Percentiles rank a stretch among this genome's conserved stretches.
Evolutionary conservation across 2,888 invertebrate species (phyloP).

Genomic region (Drosophila sordidula): DNA sequence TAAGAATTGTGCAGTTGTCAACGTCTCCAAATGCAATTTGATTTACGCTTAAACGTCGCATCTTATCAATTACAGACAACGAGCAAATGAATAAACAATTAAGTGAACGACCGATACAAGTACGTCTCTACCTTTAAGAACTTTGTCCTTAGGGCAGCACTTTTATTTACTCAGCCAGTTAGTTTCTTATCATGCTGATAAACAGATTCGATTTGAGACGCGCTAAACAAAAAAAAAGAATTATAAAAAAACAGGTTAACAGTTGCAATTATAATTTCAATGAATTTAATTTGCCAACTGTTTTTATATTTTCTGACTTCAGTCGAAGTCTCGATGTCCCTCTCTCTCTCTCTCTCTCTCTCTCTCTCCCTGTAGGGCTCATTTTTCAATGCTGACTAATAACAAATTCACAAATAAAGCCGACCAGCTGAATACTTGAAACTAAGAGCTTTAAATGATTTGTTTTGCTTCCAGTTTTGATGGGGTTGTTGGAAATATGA

Average conservation of each 20-base stretch:
- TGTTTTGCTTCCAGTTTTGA: too few species aligned
- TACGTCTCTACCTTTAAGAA: not conserved
- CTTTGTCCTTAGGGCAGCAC: not conserved
- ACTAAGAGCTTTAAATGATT: too few species aligned
- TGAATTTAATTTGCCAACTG: not conserved
- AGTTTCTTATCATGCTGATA: not conserved
- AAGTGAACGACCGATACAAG: conserved; percentile 70
- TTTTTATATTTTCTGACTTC: not conserved
- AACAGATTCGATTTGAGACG: not conserved
- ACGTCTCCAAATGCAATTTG: conserved; percentile 40
- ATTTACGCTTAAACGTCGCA: conserved; percentile 52
- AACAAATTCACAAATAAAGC: not conserved
- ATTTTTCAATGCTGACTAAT: conserved; percentile 13
- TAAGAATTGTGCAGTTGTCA: conserved; percentile 22
- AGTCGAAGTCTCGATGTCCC: not conserved
- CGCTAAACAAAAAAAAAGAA: not conserved
- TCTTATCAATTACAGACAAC: conserved; percentile 65
- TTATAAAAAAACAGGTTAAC: not conserved
- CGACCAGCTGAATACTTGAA: too few species aligned
- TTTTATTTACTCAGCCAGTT: not conserved
- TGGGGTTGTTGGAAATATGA: too few species aligned
- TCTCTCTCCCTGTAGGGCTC: not conserved
- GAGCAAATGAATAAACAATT: conserved; percentile 43
- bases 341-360: too few species aligned
- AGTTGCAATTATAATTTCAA: not conserved